phyloP scores from a whole-genome alignment of 2,888 invertebrate genomes.

The Prosapia bicincta region DNA sequence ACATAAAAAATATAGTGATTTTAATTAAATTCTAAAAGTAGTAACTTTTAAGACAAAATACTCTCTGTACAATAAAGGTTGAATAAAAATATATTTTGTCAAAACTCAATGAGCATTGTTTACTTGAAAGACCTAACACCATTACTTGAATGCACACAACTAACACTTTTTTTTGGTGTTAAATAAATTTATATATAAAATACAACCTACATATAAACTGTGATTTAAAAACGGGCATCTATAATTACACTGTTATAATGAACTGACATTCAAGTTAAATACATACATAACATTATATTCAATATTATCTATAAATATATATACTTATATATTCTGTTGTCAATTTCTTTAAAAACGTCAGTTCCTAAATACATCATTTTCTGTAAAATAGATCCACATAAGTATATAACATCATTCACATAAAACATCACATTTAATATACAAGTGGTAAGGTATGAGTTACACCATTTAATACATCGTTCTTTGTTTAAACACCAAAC shows the following conservation, averaged over 20 bases:
- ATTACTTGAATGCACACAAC: background rate
- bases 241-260: constrained; percentile 8
- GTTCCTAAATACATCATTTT: background rate
- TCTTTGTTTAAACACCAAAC: constrained; percentile 14
- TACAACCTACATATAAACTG: constrained; percentile 20
- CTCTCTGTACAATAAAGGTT: background rate
- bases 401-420: background rate
- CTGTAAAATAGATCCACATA: constrained; percentile 20
- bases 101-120: background rate
- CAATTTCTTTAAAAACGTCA: background rate
- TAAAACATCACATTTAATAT: constrained; percentile 6
- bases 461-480: constrained; percentile 13
- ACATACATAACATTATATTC: constrained; percentile 3
- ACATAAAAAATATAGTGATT: background rate
- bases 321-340: background rate
- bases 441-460: constrained; percentile 5
- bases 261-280: background rate
- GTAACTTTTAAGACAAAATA: too few relatives aligned
- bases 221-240: constrained; percentile 24
- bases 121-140: background rate
- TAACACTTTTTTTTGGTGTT: constrained; percentile 17
- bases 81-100: background rate
- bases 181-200: constrained; percentile 22
- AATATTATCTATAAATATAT: constrained; percentile 28
- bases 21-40: too few relatives aligned